phyloP scores from a whole-genome alignment of 2,797 vertebrate genomes.

The Rachycentron canadum region DNA sequence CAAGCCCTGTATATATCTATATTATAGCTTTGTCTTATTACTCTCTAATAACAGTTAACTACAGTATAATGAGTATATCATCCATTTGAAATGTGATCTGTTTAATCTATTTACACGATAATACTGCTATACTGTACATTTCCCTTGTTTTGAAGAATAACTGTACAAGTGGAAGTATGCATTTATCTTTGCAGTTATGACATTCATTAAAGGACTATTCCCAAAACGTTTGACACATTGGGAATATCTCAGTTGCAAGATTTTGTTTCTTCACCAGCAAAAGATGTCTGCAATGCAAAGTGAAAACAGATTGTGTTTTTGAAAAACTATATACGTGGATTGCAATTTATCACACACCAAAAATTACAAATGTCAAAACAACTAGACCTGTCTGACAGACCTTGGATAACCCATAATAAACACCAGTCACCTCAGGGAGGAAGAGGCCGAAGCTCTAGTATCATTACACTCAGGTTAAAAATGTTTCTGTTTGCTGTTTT shows the following conservation, averaged over 20 bases:
- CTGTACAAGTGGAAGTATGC: slow-evolving; percentile 44
- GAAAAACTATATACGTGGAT: slow-evolving; percentile 29
- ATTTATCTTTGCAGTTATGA: slow-evolving; percentile 39
- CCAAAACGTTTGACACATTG: slow-evolving; percentile 8
- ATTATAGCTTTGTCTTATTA: slow-evolving; percentile 54
- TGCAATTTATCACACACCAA: slow-evolving; percentile 14
- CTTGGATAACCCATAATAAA: slow-evolving; percentile 52
- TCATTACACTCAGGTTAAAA: slow-evolving; percentile 33
- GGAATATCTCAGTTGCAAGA: slow-evolving; percentile 25
- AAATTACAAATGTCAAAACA: slow-evolving; percentile 38
- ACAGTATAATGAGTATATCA: slow-evolving; percentile 47
- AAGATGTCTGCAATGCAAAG: slow-evolving; percentile 14
- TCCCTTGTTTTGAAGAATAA: slow-evolving; percentile 49
- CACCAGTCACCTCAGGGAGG: slow-evolving; percentile 34
- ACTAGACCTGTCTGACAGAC: slow-evolving; percentile 22
- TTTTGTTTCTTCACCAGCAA: slow-evolving; percentile 25
- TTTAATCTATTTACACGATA: slow-evolving; percentile 73
- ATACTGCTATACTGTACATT: slow-evolving; percentile 72
- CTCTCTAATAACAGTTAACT: slow-evolving; percentile 59
- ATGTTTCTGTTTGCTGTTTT: slow-evolving; percentile 32
- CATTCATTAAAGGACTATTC: slow-evolving; percentile 37
- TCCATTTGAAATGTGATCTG: slow-evolving; percentile 45
- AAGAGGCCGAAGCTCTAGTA: slow-evolving; percentile 28
- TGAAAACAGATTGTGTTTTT: slow-evolving; percentile 38
- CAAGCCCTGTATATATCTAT: slow-evolving; percentile 52